These are phyloP conservation scores for Caenorhabditis imperialis DNA, from an alignment of 2,888 invertebrate genomes.

Conservation along the genomic window DNA sequence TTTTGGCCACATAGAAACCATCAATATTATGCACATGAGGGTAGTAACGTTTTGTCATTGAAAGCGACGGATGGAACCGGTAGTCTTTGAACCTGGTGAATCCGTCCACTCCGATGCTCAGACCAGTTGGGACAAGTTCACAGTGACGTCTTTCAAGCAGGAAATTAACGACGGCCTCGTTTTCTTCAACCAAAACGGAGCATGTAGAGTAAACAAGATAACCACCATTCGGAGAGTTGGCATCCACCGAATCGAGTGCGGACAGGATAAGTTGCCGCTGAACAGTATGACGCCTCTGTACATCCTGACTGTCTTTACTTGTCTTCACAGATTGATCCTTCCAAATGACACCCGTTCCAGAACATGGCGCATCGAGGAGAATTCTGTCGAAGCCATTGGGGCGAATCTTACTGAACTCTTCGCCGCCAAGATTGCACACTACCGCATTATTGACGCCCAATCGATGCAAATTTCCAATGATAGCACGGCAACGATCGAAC, in stretches of 20 bases:
- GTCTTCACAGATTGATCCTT: constrained; percentile 98
- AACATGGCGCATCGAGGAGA: constrained; percentile 96
- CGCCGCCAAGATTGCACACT: constrained; percentile 90
- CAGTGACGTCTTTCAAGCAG: constrained; percentile 91
- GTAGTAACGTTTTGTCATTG: constrained; percentile 91
- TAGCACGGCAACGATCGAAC: constrained; percentile 72
- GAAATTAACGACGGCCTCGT: constrained; percentile 96
- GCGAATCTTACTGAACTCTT: constrained; percentile 84
- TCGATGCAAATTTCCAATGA: constrained; percentile 96
- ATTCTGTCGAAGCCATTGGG: constrained; percentile 89
- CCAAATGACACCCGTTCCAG: constrained; percentile 96
- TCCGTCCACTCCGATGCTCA: constrained; percentile 95
- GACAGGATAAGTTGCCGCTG: constrained; percentile 92
- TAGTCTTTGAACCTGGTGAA: constrained; percentile 83
- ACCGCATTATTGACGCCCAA: constrained; percentile 94
- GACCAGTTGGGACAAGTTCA: constrained; percentile 91
- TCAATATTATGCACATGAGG: constrained; percentile 99
- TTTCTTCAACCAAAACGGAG: constrained; percentile 96
- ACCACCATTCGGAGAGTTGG: constrained; percentile 92
- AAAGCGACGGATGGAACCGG: constrained; percentile 91
- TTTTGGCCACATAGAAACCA: constrained; percentile 97
- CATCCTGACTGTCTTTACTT: constrained; percentile 82
- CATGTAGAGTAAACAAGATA: constrained; percentile 98
- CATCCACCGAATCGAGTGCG: constrained; percentile 96
- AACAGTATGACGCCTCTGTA: constrained; percentile 82